These are phyloP conservation scores for Parnassius apollo DNA, from an alignment of 2,888 invertebrate genomes.

Conservation along the genomic window DNA sequence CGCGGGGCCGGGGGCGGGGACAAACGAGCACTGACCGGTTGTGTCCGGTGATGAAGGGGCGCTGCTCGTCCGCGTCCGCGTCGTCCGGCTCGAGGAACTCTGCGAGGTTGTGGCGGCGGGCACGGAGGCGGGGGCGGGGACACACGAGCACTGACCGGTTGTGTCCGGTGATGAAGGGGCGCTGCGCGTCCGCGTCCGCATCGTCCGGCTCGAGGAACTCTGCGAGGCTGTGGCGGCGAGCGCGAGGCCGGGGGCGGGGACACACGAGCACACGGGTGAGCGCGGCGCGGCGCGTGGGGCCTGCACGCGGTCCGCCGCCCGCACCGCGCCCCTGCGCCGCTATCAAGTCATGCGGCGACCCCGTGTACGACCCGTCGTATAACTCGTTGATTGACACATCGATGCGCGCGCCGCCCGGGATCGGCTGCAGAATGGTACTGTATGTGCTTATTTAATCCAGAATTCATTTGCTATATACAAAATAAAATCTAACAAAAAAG, in stretches of 20 bases:
- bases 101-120: slow-evolving; percentile 87
- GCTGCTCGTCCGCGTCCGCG: slow-evolving; percentile 89
- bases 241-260: slow-evolving; percentile 86
- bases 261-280: slow-evolving; percentile 77
- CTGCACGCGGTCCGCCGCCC: slow-evolving; percentile 86
- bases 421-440: slow-evolving; percentile 75
- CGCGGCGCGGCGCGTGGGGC: slow-evolving; percentile 90
- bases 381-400: slow-evolving; percentile 97
- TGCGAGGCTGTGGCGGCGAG: slow-evolving; percentile 87
- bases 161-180: slow-evolving; percentile 94
- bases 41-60: slow-evolving; percentile 94
- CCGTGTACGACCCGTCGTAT: slow-evolving; percentile 97
- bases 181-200: slow-evolving; percentile 89
- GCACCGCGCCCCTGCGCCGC: slow-evolving; percentile 87
- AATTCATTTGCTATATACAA: too few species aligned
- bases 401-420: slow-evolving; percentile 90
- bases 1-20: slow-evolving; percentile 86
- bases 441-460: too few species aligned
- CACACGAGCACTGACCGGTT: slow-evolving; percentile 82
- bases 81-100: slow-evolving; percentile 95
- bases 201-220: slow-evolving; percentile 95
- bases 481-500: too few species aligned
- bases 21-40: slow-evolving; percentile 83
- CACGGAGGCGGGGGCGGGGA: slow-evolving; percentile 85
- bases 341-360: slow-evolving; percentile 94